These are phyloP conservation scores for Xylocampa areola DNA, from an alignment of 2,888 invertebrate species.

Conservation along the genomic window DNA sequence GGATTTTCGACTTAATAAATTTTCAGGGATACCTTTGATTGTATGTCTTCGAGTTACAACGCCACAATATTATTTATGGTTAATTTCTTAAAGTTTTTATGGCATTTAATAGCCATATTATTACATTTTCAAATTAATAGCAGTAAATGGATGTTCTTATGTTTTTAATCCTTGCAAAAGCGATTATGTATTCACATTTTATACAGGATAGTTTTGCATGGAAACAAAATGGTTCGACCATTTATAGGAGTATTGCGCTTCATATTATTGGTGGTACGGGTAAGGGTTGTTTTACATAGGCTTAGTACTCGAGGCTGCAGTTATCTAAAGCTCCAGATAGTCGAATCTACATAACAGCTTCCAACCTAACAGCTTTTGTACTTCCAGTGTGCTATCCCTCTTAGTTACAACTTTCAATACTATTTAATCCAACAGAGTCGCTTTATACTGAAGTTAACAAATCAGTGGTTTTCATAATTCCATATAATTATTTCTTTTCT, in stretches of 20 bases:
- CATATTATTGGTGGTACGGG: no score
- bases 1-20: constrained; percentile 49
- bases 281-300: no score
- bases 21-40: constrained; percentile 27
- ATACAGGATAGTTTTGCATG: no score
- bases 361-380: not conserved
- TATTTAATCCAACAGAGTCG: constrained; percentile 16
- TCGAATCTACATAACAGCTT: no score
- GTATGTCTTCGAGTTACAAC: constrained; percentile 23
- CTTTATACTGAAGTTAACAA: constrained; percentile 19
- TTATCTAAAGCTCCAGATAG: no score
- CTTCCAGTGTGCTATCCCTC: not conserved
- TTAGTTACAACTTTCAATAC: not conserved
- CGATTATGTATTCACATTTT: no score
- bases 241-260: no score
- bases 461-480: constrained; percentile 64
- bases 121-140: constrained; percentile 2
- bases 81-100: not conserved
- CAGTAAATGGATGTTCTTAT: no score
- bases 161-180: no score
- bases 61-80: constrained; percentile 18
- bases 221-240: no score
- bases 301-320: no score
- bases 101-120: not conserved
- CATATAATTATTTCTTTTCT: constrained; percentile 72